A percentile compares a stretch with the other conserved stretches of the same genome.
Evolutionary conservation across 2,888 invertebrate genomes (phyloP).

Genomic region (Nephrotoma appendiculata): DNA sequence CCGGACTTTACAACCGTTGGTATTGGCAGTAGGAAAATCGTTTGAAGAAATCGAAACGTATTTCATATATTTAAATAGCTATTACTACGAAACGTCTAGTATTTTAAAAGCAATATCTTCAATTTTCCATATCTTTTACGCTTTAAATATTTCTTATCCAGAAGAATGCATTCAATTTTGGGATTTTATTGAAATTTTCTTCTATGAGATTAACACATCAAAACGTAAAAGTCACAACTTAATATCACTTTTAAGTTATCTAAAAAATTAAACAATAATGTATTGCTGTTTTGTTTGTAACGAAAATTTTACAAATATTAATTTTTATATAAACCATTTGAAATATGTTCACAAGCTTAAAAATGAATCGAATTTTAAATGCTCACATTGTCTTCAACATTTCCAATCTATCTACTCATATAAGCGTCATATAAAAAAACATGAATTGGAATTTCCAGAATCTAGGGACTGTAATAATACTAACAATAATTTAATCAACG

Average conservation of each 20-base stretch:
- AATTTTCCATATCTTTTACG: not conserved
- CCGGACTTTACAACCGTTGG: not conserved
- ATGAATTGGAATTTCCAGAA: not conserved
- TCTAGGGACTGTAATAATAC: not conserved
- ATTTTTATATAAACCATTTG: not conserved
- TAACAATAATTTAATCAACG: not conserved
- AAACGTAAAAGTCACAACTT: not conserved
- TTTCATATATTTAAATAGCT: constrained; percentile 1
- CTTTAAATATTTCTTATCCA: not conserved
- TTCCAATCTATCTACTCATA: not conserved
- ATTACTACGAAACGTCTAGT: not conserved
- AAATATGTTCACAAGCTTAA: not conserved
- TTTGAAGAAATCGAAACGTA: not conserved
- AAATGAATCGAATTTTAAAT: not conserved
- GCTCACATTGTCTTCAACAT: not conserved
- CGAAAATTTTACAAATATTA: not conserved
- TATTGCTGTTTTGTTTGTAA: not conserved
- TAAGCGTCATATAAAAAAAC: not conserved
- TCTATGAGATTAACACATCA: not conserved
- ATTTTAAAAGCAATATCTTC: not conserved
- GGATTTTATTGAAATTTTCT: not conserved
- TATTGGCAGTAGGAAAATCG: not conserved
- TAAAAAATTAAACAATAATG: not conserved
- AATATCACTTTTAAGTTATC: not conserved
- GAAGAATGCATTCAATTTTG: not conserved